These are phyloP conservation scores for Ammodytes marinus DNA, from an alignment of 2,113 vertebrate species.

Conservation along the genomic window DNA sequence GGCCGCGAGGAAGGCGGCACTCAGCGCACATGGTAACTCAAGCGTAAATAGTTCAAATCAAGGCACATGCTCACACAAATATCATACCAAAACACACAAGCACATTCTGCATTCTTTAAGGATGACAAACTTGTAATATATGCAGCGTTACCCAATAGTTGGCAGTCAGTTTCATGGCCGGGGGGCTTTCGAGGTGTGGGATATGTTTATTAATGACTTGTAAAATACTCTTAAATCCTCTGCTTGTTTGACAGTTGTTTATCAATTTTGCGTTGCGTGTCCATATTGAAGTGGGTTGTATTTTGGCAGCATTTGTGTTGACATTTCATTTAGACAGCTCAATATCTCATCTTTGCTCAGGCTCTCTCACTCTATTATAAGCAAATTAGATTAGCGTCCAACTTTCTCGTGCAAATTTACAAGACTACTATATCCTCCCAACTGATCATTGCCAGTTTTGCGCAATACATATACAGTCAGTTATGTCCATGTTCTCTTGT, in stretches of 20 bases:
- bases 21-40: slow-evolving; percentile 13
- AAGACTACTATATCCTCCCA: neutral
- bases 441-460: neutral
- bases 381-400: slow-evolving; percentile 29
- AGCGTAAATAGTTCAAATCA: slow-evolving; percentile 10
- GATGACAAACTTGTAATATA: neutral
- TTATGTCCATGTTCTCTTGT: neutral
- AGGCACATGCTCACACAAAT: slow-evolving; percentile 19
- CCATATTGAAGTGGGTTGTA: slow-evolving; percentile 43
- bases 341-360: slow-evolving; percentile 51
- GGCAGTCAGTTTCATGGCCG: slow-evolving; percentile 17
- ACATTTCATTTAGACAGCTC: slow-evolving; percentile 64
- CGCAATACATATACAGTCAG: neutral
- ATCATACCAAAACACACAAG: slow-evolving; percentile 17
- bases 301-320: slow-evolving; percentile 61
- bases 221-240: slow-evolving; percentile 47
- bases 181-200: neutral
- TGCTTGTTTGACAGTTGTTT: slow-evolving; percentile 47
- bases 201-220: slow-evolving; percentile 52
- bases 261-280: slow-evolving; percentile 47
- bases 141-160: slow-evolving; percentile 12
- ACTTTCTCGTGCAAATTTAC: slow-evolving; percentile 39
- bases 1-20: slow-evolving; percentile 3
- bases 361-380: slow-evolving; percentile 30
- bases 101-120: slow-evolving; percentile 8